These are phyloP conservation scores for Meteorus colon DNA, from an alignment of 2,888 invertebrate genomes.

Conservation along the genomic window DNA sequence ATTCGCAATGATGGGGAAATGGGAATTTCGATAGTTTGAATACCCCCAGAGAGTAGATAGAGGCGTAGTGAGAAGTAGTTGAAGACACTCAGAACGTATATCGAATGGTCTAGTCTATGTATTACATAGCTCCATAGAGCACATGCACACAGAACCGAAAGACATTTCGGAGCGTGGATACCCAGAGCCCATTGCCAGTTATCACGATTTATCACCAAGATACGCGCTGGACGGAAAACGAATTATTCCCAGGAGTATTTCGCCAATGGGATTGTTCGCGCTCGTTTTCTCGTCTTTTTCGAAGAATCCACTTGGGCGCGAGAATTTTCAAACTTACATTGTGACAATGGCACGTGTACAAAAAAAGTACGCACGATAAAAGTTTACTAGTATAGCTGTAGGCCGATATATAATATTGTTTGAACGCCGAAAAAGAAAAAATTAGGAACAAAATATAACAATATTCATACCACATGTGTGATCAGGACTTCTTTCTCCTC, in stretches of 20 bases:
- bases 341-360: slow-evolving; percentile 18
- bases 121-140: background rate
- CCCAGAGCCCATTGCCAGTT: slow-evolving; percentile 57
- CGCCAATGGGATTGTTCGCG: slow-evolving; percentile 52
- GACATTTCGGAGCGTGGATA: slow-evolving; percentile 4
- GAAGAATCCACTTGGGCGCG: background rate
- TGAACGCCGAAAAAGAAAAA: too few species aligned
- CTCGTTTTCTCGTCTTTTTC: slow-evolving; percentile 27
- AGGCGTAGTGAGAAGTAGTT: background rate
- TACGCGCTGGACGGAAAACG: slow-evolving; percentile 60
- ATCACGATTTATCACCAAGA: slow-evolving; percentile 64
- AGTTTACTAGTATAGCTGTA: too few species aligned
- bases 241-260: slow-evolving; percentile 63
- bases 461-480: too few species aligned
- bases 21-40: slow-evolving; percentile 44
- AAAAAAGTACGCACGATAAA: background rate
- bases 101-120: background rate
- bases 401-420: too few species aligned
- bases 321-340: slow-evolving; percentile 4
- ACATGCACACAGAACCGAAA: slow-evolving; percentile 16
- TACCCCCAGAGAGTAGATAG: slow-evolving; percentile 37
- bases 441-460: too few species aligned
- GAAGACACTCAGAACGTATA: background rate
- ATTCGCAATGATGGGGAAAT: background rate
- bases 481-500: too few species aligned